Evolutionary conservation across 2,113 vertebrate species (phyloP).

Genomic region (Litocranius walleri): DNA sequence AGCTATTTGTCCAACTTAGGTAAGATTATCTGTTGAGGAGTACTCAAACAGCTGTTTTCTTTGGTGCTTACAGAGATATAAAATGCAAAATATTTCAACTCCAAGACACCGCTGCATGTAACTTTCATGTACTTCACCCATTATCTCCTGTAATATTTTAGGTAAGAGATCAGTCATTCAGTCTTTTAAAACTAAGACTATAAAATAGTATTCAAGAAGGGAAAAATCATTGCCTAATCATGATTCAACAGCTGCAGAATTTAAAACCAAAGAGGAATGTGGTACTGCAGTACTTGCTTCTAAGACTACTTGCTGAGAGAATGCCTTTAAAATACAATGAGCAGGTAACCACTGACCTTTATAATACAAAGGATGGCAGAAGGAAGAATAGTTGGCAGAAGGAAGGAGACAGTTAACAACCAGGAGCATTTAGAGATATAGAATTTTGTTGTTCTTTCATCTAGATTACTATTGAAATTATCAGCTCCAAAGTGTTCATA

Average conservation of each 20-base stretch:
- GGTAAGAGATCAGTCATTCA: conserved; percentile 1
- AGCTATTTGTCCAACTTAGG: not conserved
- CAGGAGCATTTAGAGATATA: conserved; percentile 50
- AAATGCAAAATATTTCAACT: not conserved
- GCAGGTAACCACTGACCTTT: conserved; percentile 79
- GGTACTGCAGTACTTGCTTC: conserved; percentile 65
- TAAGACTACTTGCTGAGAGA: conserved; percentile 70
- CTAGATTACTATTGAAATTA: not conserved
- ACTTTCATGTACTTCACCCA: not conserved
- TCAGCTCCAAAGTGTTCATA: conserved; percentile 38
- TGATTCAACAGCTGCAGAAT: conserved; percentile 56
- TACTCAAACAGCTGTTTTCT: not conserved
- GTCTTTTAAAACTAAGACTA: conserved; percentile 30
- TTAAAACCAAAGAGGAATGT: conserved; percentile 59
- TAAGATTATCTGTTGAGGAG: not conserved
- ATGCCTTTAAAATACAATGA: conserved; percentile 74
- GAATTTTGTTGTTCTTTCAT: conserved; percentile 49
- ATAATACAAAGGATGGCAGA: conserved; percentile 59
- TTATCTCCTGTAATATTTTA: conserved; percentile 10
- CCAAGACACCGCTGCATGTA: not conserved
- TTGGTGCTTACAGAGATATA: not conserved
- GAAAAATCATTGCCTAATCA: conserved; percentile 19
- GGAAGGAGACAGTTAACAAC: conserved; percentile 64
- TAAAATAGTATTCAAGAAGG: conserved; percentile 27
- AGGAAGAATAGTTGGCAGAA: conserved; percentile 36